phyloP scores from a whole-genome alignment of 2,888 invertebrate species.

The Mystacides longicornis region DNA sequence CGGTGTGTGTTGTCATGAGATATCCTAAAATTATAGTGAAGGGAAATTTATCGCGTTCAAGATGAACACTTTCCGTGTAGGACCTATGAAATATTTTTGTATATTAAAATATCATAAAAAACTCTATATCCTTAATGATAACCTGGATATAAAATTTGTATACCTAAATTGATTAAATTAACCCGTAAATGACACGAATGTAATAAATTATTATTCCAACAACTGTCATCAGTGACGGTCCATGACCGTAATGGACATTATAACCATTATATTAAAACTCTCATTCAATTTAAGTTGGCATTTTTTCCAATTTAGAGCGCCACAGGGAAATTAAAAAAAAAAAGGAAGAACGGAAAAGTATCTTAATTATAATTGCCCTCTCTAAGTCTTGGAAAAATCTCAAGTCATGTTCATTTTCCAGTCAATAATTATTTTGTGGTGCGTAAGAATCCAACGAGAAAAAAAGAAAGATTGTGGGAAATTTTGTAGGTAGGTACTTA shows the following conservation, averaged over 20 bases:
- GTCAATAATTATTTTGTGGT: constrained; percentile 52
- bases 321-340: constrained; percentile 45
- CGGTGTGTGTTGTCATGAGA: no score
- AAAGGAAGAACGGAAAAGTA: constrained; percentile 18
- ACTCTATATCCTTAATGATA: no score
- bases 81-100: no score
- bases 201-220: constrained; percentile 3
- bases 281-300: constrained; percentile 22
- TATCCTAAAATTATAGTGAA: no score
- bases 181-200: background rate
- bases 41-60: no score
- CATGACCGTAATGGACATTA: constrained; percentile 9
- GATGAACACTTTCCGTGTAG: no score
- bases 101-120: no score
- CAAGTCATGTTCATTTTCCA: constrained; percentile 44
- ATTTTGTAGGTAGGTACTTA: no score
- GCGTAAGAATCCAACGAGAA: constrained; percentile 39
- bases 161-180: no score
- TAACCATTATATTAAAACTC: constrained; percentile 18
- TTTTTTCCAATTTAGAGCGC: constrained; percentile 24
- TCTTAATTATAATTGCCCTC: constrained; percentile 26
- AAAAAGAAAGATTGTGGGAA: constrained; percentile 42
- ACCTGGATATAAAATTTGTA: no score
- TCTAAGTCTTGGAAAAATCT: constrained; percentile 29
- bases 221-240: constrained; percentile 8